phyloP scores from a whole-genome alignment of 2,888 invertebrate genomes.

The Drosophila lacicola region DNA sequence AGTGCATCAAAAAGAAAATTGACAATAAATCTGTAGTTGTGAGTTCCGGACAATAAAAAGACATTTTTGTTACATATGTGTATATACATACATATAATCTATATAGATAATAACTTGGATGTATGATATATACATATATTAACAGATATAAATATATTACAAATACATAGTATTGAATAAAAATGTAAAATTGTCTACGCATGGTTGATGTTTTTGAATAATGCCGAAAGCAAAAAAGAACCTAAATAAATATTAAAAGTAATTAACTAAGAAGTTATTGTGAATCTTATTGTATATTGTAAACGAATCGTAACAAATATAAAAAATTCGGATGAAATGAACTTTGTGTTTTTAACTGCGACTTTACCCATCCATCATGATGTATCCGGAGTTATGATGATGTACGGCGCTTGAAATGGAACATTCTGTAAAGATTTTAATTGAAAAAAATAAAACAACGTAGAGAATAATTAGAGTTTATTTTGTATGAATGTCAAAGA shows the following conservation, averaged over 20 bases:
- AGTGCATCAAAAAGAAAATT: slow-evolving; percentile 18
- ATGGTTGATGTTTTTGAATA: slow-evolving; percentile 67
- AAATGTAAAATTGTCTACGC: slow-evolving; percentile 63
- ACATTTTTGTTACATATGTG: slow-evolving; percentile 32
- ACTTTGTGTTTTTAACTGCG: background rate
- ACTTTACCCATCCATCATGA: background rate
- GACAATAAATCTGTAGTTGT: slow-evolving; percentile 58
- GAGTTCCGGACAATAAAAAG: slow-evolving; percentile 70
- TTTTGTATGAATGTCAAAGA: slow-evolving; percentile 2
- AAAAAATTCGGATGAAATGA: slow-evolving; percentile 17
- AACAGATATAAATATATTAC: slow-evolving; percentile 9
- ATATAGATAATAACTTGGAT: slow-evolving; percentile 14
- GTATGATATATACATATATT: slow-evolving; percentile 17
- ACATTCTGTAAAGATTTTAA: no score
- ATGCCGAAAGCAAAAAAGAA: slow-evolving; percentile 13
- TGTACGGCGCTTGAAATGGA: no score
- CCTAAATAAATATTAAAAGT: slow-evolving; percentile 24
- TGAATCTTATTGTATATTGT: slow-evolving; percentile 61
- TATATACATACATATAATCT: slow-evolving; percentile 21
- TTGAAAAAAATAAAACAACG: no score
- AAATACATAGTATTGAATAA: slow-evolving; percentile 20
- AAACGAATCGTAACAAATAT: slow-evolving; percentile 34
- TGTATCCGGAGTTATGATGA: no score
- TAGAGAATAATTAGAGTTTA: background rate
- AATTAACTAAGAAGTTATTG: slow-evolving; percentile 43